These are phyloP conservation scores for Blennius ocellaris DNA, from an alignment of 2,113 vertebrate species.

Conservation along the genomic window DNA sequence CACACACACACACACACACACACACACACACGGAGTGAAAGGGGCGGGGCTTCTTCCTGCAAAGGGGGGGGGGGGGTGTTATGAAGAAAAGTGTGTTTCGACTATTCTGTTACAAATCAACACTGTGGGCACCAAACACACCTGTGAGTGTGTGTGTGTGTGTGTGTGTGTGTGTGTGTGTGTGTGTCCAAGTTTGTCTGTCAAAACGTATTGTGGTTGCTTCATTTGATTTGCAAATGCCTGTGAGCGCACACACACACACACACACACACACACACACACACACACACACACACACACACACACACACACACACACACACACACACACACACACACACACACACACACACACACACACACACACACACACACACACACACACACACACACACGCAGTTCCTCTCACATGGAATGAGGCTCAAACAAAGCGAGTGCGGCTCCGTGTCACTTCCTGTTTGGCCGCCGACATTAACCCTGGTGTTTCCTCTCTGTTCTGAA, in stretches of 20 bases:
- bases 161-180: background rate
- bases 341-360: no score
- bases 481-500: conserved; percentile 31
- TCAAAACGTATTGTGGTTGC: no score
- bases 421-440: conserved; percentile 45
- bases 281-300: no score
- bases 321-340: no score
- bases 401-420: conserved; percentile 55
- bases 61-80: no score
- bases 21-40: no score
- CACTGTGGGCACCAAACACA: conserved; percentile 47
- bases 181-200: background rate
- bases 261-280: conserved; percentile 5
- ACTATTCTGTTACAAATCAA: conserved; percentile 63
- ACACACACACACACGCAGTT: conserved; percentile 1
- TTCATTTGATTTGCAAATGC: conserved; percentile 77
- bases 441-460: conserved; percentile 16
- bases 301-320: no score
- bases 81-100: background rate
- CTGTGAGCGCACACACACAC: background rate
- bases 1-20: no score
- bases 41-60: no score
- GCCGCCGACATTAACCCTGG: conserved; percentile 27
- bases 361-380: no score
- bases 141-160: conserved; percentile 52